A percentile compares a stretch with the other conserved stretches of the same genome.
phyloP scores from a whole-genome alignment of 2,797 vertebrate species.

The Pangasius krempfi region DNA sequence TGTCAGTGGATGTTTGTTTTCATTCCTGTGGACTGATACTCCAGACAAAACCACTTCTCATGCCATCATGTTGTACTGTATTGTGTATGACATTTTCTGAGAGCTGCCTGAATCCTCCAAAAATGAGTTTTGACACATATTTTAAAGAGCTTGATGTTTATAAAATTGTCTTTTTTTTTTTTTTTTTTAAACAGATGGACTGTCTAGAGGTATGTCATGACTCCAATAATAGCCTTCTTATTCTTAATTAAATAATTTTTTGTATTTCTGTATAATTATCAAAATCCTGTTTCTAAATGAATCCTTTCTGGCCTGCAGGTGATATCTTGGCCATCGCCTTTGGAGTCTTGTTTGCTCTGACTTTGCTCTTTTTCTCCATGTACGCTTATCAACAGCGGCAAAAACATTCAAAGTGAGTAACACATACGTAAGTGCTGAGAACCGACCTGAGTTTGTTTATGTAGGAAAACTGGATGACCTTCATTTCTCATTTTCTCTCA shows the following conservation, averaged over 20 bases:
- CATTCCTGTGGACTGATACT: neutral
- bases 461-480: constrained; percentile 1
- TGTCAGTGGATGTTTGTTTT: neutral
- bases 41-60: neutral
- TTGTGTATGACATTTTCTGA: neutral
- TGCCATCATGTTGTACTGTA: neutral
- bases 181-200: constrained; percentile 27
- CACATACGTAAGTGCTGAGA: constrained; percentile 1
- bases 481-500: constrained; percentile 18
- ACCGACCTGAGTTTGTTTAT: neutral
- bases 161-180: constrained; percentile 17
- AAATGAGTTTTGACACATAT: neutral
- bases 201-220: constrained; percentile 53
- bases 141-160: neutral
- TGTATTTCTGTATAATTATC: neutral
- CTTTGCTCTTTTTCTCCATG: constrained; percentile 56
- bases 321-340: constrained; percentile 63
- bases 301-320: constrained; percentile 50
- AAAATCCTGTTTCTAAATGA: neutral
- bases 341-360: constrained; percentile 62
- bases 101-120: neutral
- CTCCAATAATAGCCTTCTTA: neutral
- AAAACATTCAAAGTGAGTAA: constrained; percentile 56
- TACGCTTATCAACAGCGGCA: constrained; percentile 61
- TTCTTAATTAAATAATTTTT: neutral